Percentiles rank a stretch among this genome's conserved stretches.
Evolutionary conservation across 2,888 invertebrate species (phyloP).

Genomic region (Galerucella pusilla): DNA sequence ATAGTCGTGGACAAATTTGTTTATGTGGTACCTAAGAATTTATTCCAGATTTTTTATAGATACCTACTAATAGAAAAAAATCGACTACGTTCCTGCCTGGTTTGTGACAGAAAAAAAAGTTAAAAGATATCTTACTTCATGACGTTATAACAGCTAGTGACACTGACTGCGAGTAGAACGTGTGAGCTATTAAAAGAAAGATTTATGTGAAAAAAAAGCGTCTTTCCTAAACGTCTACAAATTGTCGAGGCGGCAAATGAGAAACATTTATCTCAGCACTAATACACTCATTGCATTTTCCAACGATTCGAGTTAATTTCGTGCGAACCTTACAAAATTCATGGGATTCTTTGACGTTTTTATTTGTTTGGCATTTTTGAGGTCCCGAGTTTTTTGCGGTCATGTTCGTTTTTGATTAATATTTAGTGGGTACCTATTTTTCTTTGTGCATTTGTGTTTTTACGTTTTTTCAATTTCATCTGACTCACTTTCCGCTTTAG

Average conservation of each 20-base stretch:
- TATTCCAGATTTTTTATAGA: too few relatives aligned
- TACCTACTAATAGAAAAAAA: not conserved
- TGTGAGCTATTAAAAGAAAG: conserved; percentile 64
- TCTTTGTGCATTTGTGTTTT: not conserved
- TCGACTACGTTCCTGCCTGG: not conserved
- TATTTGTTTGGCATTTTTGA: conserved; percentile 57
- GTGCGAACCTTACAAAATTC: conserved; percentile 59
- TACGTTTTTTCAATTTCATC: not conserved
- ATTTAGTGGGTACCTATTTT: not conserved
- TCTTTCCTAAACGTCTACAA: conserved; percentile 66
- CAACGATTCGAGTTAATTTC: conserved; percentile 57
- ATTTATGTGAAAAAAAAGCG: conserved; percentile 63
- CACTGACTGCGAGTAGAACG: conserved; percentile 10
- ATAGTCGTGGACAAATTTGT: too few relatives aligned
- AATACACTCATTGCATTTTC: conserved; percentile 56
- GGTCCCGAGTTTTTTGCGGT: conserved; percentile 24
- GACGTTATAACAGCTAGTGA: conserved; percentile 7
- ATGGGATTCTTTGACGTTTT: conserved; percentile 58
- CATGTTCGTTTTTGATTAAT: not conserved
- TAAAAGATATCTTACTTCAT: conserved; percentile 10
- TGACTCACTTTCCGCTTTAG: too few relatives aligned
- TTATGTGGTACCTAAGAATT: too few relatives aligned
- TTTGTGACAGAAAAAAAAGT: not conserved
- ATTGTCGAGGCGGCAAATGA: conserved; percentile 66
- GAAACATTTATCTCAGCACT: conserved; percentile 63